Base-by-base conservation (phyloP, 2,888 invertebrate species). In the Eubasilissa splendida region DNA sequence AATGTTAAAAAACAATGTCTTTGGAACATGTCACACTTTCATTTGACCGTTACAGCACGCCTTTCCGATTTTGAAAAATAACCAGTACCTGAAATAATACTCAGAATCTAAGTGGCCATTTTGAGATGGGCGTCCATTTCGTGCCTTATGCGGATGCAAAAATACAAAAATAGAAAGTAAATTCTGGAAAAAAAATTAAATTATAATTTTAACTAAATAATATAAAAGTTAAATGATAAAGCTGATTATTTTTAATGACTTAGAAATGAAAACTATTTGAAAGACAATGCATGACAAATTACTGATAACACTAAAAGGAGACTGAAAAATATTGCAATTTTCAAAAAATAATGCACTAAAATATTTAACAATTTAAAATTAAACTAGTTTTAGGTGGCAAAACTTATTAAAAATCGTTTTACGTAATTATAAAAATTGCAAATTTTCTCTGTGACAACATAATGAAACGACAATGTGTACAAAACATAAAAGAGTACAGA, bases 31-130 rank as follows among this genome's bases (percentile, higher is more conserved):
- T 76, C 50, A n/a, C 73, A 56, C 12, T 73, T 22, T 31, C 56
- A 11, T 33, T 42, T 22, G 58, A 73, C 58, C 31, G 33, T 87
- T 86, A 86, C 84, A 80, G 77, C 85, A 84, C 85, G 86, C 86
- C 87, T 84, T 82, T 86, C 85, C 85, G 42, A 74, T 84, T 84
- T 84, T n/a, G 68, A 70, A 86, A 85, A 86, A 86, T 87, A 91
- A 95, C 97, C 97, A 97, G 97, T 98, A 98, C 98, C 97, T 98
- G 97, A 97, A 97, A 97, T 97, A 98, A 98, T 98, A 98, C 98
- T 98, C 98, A 96, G 92, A 92, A 91, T 92, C 94, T 92, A 92
- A 91, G 91, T 88, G 90, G 92, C 91, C 85, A 86, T 86, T 85
- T 86, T 85, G 87, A 60, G 58, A 80, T 71, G 76, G 52, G 53